Base-by-base conservation (phyloP, 2,888 invertebrate species). In the Drosophila macrospina region DNA sequence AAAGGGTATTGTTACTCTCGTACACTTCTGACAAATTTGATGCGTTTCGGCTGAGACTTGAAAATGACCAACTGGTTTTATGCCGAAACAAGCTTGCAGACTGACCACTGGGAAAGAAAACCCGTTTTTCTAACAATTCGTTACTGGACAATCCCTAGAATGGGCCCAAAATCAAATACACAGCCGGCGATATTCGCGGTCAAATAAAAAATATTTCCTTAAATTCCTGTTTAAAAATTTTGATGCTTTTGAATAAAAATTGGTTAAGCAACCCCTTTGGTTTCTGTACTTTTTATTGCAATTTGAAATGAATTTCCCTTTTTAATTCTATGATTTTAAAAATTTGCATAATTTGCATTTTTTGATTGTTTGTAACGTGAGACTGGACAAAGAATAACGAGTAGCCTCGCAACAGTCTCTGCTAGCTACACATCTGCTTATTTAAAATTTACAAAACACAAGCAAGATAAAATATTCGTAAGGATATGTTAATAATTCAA, bases 21-120 rank as follows among this genome's bases (percentile, higher is more conserved):
- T 6, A 11, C 20, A 47, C 20, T 42, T 55, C 13, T 41, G 32
- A 24, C 42, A 24, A 13, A 32, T 24, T 42, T 20, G 15, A 47
- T 47, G 47, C 10, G 20, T 11, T 30, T 66, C 39, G 11, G 10
- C 16, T 6, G 2, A n/a, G 34, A 26, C 11, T n/a, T 34, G 26
- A 45, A 73, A 65, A 45, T 54, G 56, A 62, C 41, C 69, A 82
- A 82, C 80, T 75, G 76, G 83, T 81, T 15, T 30, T 28, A 5
- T 26, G 13, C 24, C 8, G 15, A 37, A 55, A 68, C 59, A 34
- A 45, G 45, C 26, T 36, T 26, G 13, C 16, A 20, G 51, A 39
- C 44, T 55, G 47, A 48, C 55, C 57, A 62, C 67, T 86, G 84
- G 78, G 84, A 83, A 83, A 55, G 32, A 4, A 86, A 83, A 86